phyloP scores from a whole-genome alignment of 1,140 invertebrate species.

The Potamilus streckersoni region DNA sequence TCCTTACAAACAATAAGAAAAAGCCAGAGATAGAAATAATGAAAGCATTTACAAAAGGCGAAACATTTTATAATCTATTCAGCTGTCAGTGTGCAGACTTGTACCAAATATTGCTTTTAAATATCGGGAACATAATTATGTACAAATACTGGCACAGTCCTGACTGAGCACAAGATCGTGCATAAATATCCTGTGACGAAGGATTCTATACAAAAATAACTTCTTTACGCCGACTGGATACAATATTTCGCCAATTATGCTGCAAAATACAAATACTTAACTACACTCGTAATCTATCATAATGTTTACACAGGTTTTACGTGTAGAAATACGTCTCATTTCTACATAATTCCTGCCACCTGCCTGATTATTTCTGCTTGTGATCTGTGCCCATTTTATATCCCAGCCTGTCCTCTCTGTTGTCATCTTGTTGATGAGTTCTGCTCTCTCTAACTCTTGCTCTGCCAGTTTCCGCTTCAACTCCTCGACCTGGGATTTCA shows the following conservation, averaged over 20 bases:
- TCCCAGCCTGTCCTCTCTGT: conserved; percentile 89
- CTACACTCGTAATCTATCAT: too few relatives aligned
- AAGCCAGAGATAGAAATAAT: too few relatives aligned
- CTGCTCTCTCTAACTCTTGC: conserved; percentile 89
- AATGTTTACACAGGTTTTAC: too few relatives aligned
- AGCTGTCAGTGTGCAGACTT: too few relatives aligned
- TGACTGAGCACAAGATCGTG: background rate
- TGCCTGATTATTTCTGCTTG: conserved; percentile 92
- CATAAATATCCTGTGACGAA: background rate
- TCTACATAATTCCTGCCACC: background rate
- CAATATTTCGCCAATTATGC: too few relatives aligned
- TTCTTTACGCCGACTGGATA: too few relatives aligned
- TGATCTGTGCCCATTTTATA: conserved; percentile 88
- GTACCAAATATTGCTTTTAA: too few relatives aligned
- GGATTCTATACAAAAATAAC: background rate
- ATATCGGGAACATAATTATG: background rate
- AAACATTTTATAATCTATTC: too few relatives aligned
- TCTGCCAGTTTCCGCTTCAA: conserved; percentile 85
- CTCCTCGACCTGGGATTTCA: conserved; percentile 71
- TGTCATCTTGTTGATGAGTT: conserved; percentile 88
- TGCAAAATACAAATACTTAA: too few relatives aligned
- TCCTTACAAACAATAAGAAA: too few relatives aligned
- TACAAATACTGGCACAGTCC: background rate
- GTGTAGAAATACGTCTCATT: too few relatives aligned
- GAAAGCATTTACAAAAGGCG: too few relatives aligned